Conservation (phyloP, 2,797 vertebrate species). For the Aplochiton taeniatus region DNA sequence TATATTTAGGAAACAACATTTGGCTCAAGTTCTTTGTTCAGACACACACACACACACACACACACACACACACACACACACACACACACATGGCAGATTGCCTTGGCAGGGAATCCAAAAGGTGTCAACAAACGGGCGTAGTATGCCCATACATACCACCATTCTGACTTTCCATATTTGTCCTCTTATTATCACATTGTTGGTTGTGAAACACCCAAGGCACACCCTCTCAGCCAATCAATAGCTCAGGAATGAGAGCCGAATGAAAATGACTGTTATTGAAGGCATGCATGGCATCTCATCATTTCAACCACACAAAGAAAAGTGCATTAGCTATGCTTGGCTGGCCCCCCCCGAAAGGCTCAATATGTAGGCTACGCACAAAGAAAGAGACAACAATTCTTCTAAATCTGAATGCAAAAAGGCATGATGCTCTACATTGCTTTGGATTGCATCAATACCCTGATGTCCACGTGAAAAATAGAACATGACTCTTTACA, state of each 20-base stretch:
- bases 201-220: conserved; percentile 21
- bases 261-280: conserved; percentile 63
- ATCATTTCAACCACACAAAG: conserved; percentile 51
- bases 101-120: too few species aligned
- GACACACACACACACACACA: conserved; percentile 38
- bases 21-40: conserved; percentile 23
- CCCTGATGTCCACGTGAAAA: conserved; percentile 7
- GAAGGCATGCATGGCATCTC: conserved; percentile 61
- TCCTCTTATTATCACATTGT: conserved; percentile 19
- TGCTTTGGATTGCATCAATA: conserved; percentile 25
- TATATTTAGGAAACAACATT: conserved; percentile 46
- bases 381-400: conserved; percentile 28
- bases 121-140: too few species aligned
- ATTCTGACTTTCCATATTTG: conserved; percentile 32
- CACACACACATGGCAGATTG: conserved; percentile 34
- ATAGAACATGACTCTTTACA: conserved; percentile 7
- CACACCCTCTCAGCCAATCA: conserved; percentile 42
- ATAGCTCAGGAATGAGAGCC: conserved; percentile 41
- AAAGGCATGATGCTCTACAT: conserved; percentile 21
- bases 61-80: too few species aligned
- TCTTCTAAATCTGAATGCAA: conserved; percentile 19
- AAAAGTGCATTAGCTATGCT: conserved; percentile 53
- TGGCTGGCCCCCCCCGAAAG: conserved; percentile 39
- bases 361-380: conserved; percentile 50
- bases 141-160: not conserved